Base-by-base conservation (phyloP, 2,797 vertebrate genomes). In the Smutsia gigantea region DNA sequence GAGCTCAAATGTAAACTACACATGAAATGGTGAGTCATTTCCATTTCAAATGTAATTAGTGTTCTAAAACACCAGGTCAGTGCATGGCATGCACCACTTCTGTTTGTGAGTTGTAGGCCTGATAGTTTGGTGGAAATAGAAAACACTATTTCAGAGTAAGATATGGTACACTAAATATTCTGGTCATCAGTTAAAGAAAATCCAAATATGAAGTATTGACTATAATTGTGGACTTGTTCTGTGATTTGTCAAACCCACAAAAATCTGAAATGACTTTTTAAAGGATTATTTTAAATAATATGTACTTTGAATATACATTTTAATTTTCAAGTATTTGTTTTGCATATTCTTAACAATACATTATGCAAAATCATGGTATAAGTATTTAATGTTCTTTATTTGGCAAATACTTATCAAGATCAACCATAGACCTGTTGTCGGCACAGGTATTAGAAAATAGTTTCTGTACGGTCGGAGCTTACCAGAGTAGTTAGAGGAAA, bases 1-100 rank as follows among this genome's bases (percentile, higher is more conserved):
- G n/a, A 59, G 7, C 17, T 14, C 6, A 7, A 57, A 39, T 17
- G 4, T 1, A 5, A 25, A 61, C 46, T 55, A 75, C 4, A 0
- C 12, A 6, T 34, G 14, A 31, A 37, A 31, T 29, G 13, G n/a
- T 31, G 49, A 42, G 7, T 59, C 64, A 21, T 66, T 72, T 51
- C 51, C 5, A 4, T 31, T 49, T 14, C 55, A 46, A 15, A 37
- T 46, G 2, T 7, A 2, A 69, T 46, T 51, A 17, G 19, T 8
- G 4, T 61, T 61, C 31, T n/a, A 0, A 71, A 39, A 31, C 31
- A 34, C 7, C 25, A 2, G 4, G 14, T 64, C 39, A 3, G 31
- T 2, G 29, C 4, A 1, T 49, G 13, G 5, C 2, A 1, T 12
- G 17, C 29, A 10, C 14, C 29, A 29, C 64, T 46, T 53, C 46